Conservation (phyloP, 2,888 invertebrate species). For the Stomorhina lunata region DNA sequence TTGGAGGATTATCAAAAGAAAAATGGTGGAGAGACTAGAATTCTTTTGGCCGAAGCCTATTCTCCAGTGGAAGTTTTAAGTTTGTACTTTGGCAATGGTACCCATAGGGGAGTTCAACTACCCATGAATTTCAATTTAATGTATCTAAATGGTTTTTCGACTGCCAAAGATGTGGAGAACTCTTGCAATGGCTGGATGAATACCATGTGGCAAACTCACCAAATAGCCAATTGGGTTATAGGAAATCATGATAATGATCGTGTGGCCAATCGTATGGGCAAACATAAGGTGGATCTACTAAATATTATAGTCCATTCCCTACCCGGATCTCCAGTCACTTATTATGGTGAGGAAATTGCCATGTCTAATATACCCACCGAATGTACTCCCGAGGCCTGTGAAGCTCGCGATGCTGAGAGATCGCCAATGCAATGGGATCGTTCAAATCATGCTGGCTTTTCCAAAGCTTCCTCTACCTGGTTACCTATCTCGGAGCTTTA, state of each 20-base stretch:
- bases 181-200: constrained; percentile 83
- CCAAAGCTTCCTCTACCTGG: constrained; percentile 83
- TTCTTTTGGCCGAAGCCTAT: constrained; percentile 81
- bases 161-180: constrained; percentile 81
- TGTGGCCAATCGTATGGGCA: constrained; percentile 83
- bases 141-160: constrained; percentile 81
- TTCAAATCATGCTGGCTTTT: constrained; percentile 82
- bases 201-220: constrained; percentile 81
- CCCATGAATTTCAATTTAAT: constrained; percentile 85
- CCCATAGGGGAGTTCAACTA: constrained; percentile 81
- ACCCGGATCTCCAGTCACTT: constrained; percentile 89
- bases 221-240: constrained; percentile 85
- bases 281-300: constrained; percentile 84
- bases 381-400: constrained; percentile 74
- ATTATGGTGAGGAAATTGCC: constrained; percentile 89
- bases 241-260: constrained; percentile 86
- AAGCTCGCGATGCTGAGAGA: constrained; percentile 81
- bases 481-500: constrained; percentile 85
- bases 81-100: constrained; percentile 82
- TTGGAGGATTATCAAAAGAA: constrained; percentile 79
- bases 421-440: constrained; percentile 84
- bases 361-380: constrained; percentile 81
- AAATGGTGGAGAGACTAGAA: constrained; percentile 73
- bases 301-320: constrained; percentile 86
- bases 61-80: constrained; percentile 80